Evolutionary conservation across 2,797 vertebrate species (phyloP).

Genomic region (Mormyrops attenuatus): DNA sequence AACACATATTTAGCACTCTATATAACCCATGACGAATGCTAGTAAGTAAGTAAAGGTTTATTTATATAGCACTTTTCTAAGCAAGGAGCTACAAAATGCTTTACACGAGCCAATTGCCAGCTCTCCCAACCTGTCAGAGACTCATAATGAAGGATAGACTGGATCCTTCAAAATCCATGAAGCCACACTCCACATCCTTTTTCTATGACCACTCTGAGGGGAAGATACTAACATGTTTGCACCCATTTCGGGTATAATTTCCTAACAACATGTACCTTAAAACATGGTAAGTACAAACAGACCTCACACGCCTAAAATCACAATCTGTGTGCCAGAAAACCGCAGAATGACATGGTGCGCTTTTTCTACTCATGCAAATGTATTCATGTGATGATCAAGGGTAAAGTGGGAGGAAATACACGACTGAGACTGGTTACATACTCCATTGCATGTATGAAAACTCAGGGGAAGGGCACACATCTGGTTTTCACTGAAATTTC

Average conservation of each 20-base stretch:
- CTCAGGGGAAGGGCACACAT: neutral
- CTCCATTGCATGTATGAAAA: neutral
- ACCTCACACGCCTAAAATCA: neutral
- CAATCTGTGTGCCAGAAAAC: neutral
- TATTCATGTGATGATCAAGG: neutral
- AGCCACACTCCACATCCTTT: neutral
- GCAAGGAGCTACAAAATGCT: neutral
- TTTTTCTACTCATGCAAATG: neutral
- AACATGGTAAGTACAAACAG: neutral
- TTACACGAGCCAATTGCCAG: neutral
- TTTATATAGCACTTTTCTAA: neutral
- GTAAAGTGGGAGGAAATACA: neutral
- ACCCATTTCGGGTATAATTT: neutral
- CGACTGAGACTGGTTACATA: neutral
- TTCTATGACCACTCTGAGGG: neutral
- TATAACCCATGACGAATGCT: neutral
- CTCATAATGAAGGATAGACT: neutral
- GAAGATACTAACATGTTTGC: neutral
- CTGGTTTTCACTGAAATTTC: neutral
- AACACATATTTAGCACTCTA: neutral
- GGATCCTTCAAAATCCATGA: neutral
- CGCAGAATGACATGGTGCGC: neutral
- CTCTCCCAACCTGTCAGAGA: neutral
- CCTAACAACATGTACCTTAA: neutral
- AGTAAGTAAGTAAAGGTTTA: neutral